A percentile compares a stretch with the other conserved stretches of the same genome.
phyloP scores from a whole-genome alignment of 2,797 vertebrate species.

The Danio choprae region DNA sequence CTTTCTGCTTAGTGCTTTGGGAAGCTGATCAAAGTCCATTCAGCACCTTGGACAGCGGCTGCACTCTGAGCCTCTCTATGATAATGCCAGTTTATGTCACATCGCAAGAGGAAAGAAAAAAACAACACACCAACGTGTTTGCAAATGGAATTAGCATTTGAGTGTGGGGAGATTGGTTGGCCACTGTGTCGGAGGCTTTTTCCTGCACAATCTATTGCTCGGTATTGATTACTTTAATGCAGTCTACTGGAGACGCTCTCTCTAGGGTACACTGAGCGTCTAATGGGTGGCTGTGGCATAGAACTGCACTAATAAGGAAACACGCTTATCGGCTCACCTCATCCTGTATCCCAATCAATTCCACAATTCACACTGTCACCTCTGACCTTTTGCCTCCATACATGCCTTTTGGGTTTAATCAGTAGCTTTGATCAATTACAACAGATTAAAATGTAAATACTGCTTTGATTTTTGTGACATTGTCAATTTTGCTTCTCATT shows the following conservation, averaged over 20 bases:
- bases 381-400: neutral
- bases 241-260: slow-evolving; percentile 58
- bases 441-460: neutral
- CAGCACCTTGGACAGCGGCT: slow-evolving; percentile 58
- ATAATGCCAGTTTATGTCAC: slow-evolving; percentile 14
- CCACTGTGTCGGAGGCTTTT: slow-evolving; percentile 57
- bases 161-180: slow-evolving; percentile 46
- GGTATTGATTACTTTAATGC: slow-evolving; percentile 65
- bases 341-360: slow-evolving; percentile 28
- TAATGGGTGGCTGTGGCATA: slow-evolving; percentile 61
- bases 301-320: slow-evolving; percentile 55
- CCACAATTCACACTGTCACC: neutral
- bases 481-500: neutral
- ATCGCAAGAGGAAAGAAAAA: neutral
- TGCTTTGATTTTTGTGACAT: slow-evolving; percentile 45
- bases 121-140: slow-evolving; percentile 9
- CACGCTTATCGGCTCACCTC: slow-evolving; percentile 29
- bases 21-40: slow-evolving; percentile 25
- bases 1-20: neutral
- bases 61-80: neutral
- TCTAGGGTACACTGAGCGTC: slow-evolving; percentile 57
- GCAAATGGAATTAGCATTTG: slow-evolving; percentile 47
- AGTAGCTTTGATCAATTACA: neutral
- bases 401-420: neutral
- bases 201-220: slow-evolving; percentile 50